Base-by-base conservation (phyloP, 2,797 vertebrate genomes). In the Fratercula arctica region DNA sequence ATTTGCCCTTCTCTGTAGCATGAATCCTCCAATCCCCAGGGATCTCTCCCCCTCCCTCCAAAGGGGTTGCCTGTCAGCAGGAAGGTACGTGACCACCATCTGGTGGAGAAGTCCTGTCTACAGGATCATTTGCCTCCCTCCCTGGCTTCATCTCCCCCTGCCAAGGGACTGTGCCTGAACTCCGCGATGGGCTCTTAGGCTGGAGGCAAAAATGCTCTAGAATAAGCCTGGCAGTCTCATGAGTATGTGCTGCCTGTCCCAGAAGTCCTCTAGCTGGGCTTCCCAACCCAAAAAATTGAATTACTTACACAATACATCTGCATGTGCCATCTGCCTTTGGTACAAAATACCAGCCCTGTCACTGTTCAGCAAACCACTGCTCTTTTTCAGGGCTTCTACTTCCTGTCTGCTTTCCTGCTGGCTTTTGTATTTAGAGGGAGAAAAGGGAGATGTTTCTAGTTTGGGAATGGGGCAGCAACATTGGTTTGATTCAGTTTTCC, bases 11-110 rank as follows among this genome's bases (percentile, higher is more conserved):
- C 81, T 46, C 53, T 68, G 73, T 10, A 75, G 94, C 59, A 31
- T 15, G 69, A 46, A 66, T 90, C n/a, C 74, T 85, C 61, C 90
- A 86, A 21, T 63, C 74, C 88, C 17, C 3, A 43, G 83, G 77
- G 80, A 29, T 59, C 57, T 95, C 79, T 80, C 45, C 53, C 74
- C 63, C 68, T 66, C 87, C 69, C 14, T 57, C 29, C 26, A 3
- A 31, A 64, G 87, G 67, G 43, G 56, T 39, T 79, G 88, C 53
- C 66, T 46, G 1, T 57, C 31, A 66, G 6, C 81, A 85, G 91
- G 77, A 95, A 95, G 92, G 93, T 92, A 24, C 64, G 0, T 94
- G 94, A 93, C 91, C 94, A 95, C 96, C 93, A 91, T 87, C 95
- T 96, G 93, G 43, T 96, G 96, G 95, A 94, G 81, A 64, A 76